These are phyloP conservation scores for Eupithecia dodoneata DNA, from an alignment of 2,888 invertebrate species.

Conservation along the genomic window DNA sequence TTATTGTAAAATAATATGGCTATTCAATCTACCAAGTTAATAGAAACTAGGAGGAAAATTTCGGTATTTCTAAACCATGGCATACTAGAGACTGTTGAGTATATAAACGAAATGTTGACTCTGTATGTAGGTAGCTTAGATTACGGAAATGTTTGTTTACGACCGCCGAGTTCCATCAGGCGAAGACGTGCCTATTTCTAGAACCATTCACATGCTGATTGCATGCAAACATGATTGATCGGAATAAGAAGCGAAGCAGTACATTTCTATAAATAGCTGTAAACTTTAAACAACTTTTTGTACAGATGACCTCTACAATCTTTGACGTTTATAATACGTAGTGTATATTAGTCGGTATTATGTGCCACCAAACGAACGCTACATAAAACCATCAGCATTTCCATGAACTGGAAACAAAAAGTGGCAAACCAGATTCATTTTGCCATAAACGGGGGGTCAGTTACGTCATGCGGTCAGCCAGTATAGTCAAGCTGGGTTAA, in stretches of 20 bases:
- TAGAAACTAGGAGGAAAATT: neutral
- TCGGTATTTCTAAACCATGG: neutral
- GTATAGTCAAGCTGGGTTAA: too few relatives aligned
- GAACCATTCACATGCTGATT: conserved; percentile 29
- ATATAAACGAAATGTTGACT: neutral
- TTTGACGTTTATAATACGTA: neutral
- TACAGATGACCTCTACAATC: neutral
- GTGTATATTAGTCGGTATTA: too few relatives aligned
- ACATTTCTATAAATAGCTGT: neutral
- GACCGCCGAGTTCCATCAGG: neutral
- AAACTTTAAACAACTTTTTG: neutral
- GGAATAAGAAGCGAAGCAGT: conserved; percentile 12
- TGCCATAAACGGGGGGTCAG: too few relatives aligned
- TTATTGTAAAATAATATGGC: neutral
- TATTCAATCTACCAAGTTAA: neutral
- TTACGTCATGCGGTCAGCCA: too few relatives aligned
- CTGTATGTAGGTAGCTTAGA: neutral
- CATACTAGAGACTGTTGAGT: neutral
- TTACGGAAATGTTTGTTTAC: conserved; percentile 4
- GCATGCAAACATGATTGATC: conserved; percentile 30
- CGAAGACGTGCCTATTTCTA: conserved; percentile 25
- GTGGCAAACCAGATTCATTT: too few relatives aligned
- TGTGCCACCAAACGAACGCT: too few relatives aligned
- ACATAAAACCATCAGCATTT: too few relatives aligned
- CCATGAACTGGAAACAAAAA: too few relatives aligned